Evolutionary conservation across 2,888 invertebrate genomes (phyloP), one percentile per base, ranked within the genome.

Genomic region (Lithosia quadra): DNA sequence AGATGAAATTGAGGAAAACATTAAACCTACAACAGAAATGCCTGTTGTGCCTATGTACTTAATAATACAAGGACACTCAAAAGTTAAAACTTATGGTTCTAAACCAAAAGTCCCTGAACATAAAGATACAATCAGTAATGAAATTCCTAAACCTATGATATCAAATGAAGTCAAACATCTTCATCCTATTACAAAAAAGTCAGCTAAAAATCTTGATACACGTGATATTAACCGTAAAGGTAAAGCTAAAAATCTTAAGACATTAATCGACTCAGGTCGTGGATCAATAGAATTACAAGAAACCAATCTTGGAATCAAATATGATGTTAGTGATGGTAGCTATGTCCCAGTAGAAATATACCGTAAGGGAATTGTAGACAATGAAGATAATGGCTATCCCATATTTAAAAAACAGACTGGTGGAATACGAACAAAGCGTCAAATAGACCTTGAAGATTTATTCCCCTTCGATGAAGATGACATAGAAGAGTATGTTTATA

Each of bases 31-130:
- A 28, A 90, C 90, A 9, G 92, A 91, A 81, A 95, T 96, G 75
- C 96, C 96, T 0, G 91, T 93, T 2, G 95, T 96, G 65, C 96
- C 97, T 0, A 90, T 97, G 96, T 97, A 97, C 84, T 93, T 98
- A 33, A 98, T 98, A 36, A 98, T 98, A 79, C 97, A 98, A 89
- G 98, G 98, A 0, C 98, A 98, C 87, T 98, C 98, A 0, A 98
- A 98, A 92, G 98, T 98, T 0, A 98, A 98, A 92, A 98, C 97
- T 0, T 98, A 98, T 84, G 97, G 97, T 18, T 96, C 97, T 0
- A 95, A 95, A 73, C 95, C 95, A 69, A 91, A 90, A 80, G 70
- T 85, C 43, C 84, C 87, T 49, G 93, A 94, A 5, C 92, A 93
- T 36, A 91, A 92, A 70, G 85, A 88, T 57, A 80, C 84, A 1